Conservation (phyloP, 2,113 vertebrate genomes). For the Tetraodon nigroviridis region DNA sequence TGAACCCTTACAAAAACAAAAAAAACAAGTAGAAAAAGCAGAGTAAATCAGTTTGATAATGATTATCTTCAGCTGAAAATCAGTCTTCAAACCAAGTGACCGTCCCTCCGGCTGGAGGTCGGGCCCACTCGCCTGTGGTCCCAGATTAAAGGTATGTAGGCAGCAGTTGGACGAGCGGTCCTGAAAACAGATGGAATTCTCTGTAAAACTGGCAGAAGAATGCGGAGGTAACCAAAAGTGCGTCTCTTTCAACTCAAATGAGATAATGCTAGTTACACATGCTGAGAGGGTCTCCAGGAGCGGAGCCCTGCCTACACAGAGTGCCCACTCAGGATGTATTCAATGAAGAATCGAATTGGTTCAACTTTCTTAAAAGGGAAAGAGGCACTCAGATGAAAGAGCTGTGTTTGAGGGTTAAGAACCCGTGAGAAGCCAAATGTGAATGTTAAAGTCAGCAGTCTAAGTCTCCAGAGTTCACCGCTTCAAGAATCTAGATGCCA, state of each 20-base stretch:
- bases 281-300: slow-evolving; percentile 10
- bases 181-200: neutral
- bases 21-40: slow-evolving; percentile 7
- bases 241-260: slow-evolving; percentile 2
- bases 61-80: neutral
- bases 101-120: slow-evolving; percentile 4
- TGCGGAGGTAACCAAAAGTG: slow-evolving; percentile 10
- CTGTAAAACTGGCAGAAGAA: slow-evolving; percentile 6
- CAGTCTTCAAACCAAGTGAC: neutral
- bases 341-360: slow-evolving; percentile 16
- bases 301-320: slow-evolving; percentile 7
- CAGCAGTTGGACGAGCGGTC: neutral
- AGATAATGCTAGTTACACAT: slow-evolving; percentile 14
- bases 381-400: slow-evolving; percentile 36
- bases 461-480: slow-evolving; percentile 15
- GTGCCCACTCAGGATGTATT: slow-evolving; percentile 7
- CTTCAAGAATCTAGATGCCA: slow-evolving; percentile 25
- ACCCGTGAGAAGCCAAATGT: neutral
- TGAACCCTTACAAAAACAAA: slow-evolving; percentile 25
- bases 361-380: slow-evolving; percentile 10
- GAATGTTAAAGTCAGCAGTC: slow-evolving; percentile 12
- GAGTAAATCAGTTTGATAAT: slow-evolving; percentile 8
- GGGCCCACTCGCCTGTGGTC: slow-evolving; percentile 23
- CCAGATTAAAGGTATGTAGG: slow-evolving; percentile 18
- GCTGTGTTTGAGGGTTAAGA: slow-evolving; percentile 6